Evolutionary conservation across 2,888 invertebrate genomes (phyloP), one percentile per base, ranked within the genome.

Genomic region (Elmis aenea): DNA sequence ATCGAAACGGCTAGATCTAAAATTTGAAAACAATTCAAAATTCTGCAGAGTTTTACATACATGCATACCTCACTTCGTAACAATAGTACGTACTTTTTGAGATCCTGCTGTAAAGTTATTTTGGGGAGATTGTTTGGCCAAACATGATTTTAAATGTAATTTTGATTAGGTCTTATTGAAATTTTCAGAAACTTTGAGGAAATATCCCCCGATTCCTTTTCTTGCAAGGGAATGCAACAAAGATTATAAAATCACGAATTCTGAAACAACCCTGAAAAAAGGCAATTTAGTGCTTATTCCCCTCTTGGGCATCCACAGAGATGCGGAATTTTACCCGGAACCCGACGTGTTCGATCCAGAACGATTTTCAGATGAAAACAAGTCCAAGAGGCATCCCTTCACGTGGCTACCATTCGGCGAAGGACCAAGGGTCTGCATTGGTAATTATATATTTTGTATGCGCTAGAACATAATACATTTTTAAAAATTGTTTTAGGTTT

Each of bases 151-250:
- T n/a, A n/a, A n/a, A n/a, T n/a, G n/a, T n/a, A n/a, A n/a, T n/a
- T n/a, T n/a, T n/a, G n/a, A n/a, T n/a, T n/a, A n/a, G n/a, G n/a
- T n/a, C n/a, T n/a, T n/a, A n/a, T n/a, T n/a, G n/a, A n/a, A 13
- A 25, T 33, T 33, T 30, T 12, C 15, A 52, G 53, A 52, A 36
- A 47, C 46, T n/a, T 26, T 51, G 23, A 29, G 54, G 4, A 50
- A 49, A 21, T 47, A 55, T 33, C 52, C 50, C 8, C 42, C 51
- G 4, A 9, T 46, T 5, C 27, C 46, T 2, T n/a, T 35, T 4
- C 26, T 52, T 10, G 39, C 40, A 21, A 37, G 54, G n/a, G 33
- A 18, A 8, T 43, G 44, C 10, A 39, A 36, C 6, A 38, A 37
- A 14, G 34, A 49, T 8, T 31, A 26, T 10, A 22, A 6, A 26